phyloP scores from a whole-genome alignment of 2,888 invertebrate species.

The Watsonalla binaria region DNA sequence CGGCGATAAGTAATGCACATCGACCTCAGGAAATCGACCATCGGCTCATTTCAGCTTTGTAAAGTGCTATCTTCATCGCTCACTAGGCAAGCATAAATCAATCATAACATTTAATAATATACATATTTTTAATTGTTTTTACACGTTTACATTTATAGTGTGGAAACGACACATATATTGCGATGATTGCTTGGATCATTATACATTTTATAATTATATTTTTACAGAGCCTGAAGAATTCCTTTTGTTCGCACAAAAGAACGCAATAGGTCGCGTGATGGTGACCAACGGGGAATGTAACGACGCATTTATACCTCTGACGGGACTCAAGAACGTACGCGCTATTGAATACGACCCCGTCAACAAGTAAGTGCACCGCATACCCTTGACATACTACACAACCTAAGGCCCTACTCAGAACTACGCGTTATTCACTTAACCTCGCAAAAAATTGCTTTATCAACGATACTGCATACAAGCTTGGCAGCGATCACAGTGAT shows the following conservation, averaged over 20 bases:
- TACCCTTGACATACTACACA: too few species aligned
- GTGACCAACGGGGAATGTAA: constrained; percentile 89
- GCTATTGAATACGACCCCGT: constrained; percentile 93
- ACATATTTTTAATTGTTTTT: too few species aligned
- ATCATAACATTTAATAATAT: too few species aligned
- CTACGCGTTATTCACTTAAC: not conserved
- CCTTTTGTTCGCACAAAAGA: constrained; percentile 91
- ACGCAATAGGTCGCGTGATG: constrained; percentile 88
- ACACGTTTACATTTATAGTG: too few species aligned
- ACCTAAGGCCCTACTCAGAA: not conserved
- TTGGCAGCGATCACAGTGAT: too few species aligned
- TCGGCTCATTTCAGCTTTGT: not conserved
- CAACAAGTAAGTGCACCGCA: constrained; percentile 48
- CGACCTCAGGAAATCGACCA: constrained; percentile 31
- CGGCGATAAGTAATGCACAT: too few species aligned
- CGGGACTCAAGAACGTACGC: constrained; percentile 86
- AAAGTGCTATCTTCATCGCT: too few species aligned
- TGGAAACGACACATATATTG: not conserved
- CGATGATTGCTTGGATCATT: not conserved
- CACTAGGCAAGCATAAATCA: too few species aligned
- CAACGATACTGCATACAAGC: too few species aligned
- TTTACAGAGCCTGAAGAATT: constrained; percentile 88
- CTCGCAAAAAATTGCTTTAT: constrained; percentile 6
- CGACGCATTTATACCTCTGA: constrained; percentile 88
- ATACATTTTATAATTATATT: constrained; percentile 11